Evolutionary conservation across 2,797 vertebrate genomes (phyloP).

Genomic region (Tamandua tetradactyla): DNA sequence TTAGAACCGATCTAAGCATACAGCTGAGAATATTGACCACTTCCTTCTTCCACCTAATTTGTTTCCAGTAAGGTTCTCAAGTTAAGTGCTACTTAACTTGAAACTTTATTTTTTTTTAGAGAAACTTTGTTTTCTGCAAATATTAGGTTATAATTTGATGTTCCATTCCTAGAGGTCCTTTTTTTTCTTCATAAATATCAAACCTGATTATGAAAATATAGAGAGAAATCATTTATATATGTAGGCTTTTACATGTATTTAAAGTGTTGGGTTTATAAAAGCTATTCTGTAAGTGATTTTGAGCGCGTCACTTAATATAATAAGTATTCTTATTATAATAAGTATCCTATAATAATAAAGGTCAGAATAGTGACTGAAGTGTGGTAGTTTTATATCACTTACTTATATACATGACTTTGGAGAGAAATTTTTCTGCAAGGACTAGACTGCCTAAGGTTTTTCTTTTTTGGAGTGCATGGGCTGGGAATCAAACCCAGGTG

Average conservation of each 20-base stretch:
- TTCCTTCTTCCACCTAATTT: neutral
- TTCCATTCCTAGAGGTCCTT: neutral
- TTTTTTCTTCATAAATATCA: neutral
- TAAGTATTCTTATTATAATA: no score
- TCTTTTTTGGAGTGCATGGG: no score
- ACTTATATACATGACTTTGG: no score
- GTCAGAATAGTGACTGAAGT: neutral
- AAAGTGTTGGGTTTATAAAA: slow-evolving; percentile 5
- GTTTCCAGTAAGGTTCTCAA: neutral
- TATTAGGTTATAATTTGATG: neutral
- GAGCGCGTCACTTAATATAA: neutral
- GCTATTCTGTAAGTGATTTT: neutral
- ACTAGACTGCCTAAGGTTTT: neutral
- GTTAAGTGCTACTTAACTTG: neutral
- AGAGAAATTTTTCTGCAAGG: neutral
- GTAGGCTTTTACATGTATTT: neutral
- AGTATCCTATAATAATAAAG: no score
- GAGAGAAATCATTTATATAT: neutral
- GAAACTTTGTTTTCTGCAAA: slow-evolving; percentile 32
- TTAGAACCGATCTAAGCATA: neutral
- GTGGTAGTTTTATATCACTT: neutral
- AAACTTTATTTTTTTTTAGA: slow-evolving; percentile 44
- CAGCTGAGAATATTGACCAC: neutral
- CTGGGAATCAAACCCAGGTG: no score
- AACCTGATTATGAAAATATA: slow-evolving; percentile 41